Evolutionary conservation across 1,140 invertebrate genomes (phyloP), one percentile per base, ranked within the genome.

Genomic region (Tetragnatha versicolor): DNA sequence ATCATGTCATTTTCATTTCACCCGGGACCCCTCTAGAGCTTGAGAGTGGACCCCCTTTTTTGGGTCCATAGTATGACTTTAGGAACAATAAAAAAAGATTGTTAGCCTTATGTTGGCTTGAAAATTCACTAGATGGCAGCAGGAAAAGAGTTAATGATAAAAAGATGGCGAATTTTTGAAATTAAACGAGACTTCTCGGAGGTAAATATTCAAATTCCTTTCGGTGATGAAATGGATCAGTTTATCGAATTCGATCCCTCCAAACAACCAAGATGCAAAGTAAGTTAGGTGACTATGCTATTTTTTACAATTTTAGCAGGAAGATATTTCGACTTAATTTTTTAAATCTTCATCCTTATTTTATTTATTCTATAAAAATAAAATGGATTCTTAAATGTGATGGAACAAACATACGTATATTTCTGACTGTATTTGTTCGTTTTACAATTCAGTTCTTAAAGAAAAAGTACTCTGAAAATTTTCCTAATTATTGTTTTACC

Each of bases 251-350:
- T 70, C 27, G 68, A 70, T 55, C 33, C 68, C 5, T 17, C 9
- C 1, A 70, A 70, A 20, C 68, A 70, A 17, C 68, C 68, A 17
- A 53, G 68, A 55, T 70, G 68, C 9, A 70, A 70, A 35, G 68
- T 70, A 53, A n/a, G 29, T 39, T 2, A 20, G 14, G 17, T 42
- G 7, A n/a, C n/a, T n/a, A n/a, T n/a, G n/a, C n/a, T n/a, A n/a
- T n/a, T n/a, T n/a, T n/a, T n/a, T n/a, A n/a, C n/a, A n/a, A n/a
- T n/a, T n/a, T n/a, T n/a, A n/a, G n/a, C n/a, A n/a, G n/a, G n/a
- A n/a, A n/a, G n/a, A n/a, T n/a, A n/a, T n/a, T n/a, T n/a, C n/a
- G n/a, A n/a, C n/a, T n/a, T n/a, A n/a, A n/a, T n/a, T 47, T 17
- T 47, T 47, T 47, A 47, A 17, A 1, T 2, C 3, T 47, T 17